phyloP scores from a whole-genome alignment of 2,797 vertebrate species.

The Okamejei kenojei region DNA sequence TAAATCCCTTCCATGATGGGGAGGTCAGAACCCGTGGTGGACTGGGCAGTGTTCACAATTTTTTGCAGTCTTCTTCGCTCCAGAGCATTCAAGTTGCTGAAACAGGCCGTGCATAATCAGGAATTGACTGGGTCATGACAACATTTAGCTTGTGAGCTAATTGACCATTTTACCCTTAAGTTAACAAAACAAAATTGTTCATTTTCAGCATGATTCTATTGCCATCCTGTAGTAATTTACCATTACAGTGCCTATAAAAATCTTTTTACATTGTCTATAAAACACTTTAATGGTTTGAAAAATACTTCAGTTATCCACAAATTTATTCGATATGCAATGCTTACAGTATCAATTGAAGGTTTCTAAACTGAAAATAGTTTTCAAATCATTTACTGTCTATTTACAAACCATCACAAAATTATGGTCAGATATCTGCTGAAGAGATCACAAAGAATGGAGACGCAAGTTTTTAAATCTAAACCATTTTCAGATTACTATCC shows the following conservation, averaged over 20 bases:
- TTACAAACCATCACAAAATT: not conserved
- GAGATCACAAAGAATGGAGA: not conserved
- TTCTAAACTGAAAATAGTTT: not conserved
- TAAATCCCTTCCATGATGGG: too few species aligned
- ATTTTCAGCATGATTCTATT: not conserved
- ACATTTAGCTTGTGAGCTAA: not conserved
- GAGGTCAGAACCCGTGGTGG: too few species aligned
- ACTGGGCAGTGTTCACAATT: too few species aligned
- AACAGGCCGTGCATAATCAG: too few species aligned
- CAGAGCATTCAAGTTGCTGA: too few species aligned
- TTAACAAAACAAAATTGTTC: not conserved
- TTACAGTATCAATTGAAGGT: not conserved
- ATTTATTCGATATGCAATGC: not conserved
- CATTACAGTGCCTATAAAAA: not conserved
- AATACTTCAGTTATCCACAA: not conserved
- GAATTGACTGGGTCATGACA: too few species aligned
- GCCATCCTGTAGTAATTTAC: not conserved
- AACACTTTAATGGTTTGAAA: slow-evolving; percentile 18
- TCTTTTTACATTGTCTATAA: not conserved
- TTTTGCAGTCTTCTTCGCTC: too few species aligned
- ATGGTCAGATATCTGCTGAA: not conserved
- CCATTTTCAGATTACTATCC: not conserved
- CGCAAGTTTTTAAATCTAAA: not conserved
- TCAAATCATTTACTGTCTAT: not conserved
- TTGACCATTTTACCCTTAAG: too few species aligned